phyloP scores from a whole-genome alignment of 2,888 invertebrate genomes.

The Ditula angustiorana region DNA sequence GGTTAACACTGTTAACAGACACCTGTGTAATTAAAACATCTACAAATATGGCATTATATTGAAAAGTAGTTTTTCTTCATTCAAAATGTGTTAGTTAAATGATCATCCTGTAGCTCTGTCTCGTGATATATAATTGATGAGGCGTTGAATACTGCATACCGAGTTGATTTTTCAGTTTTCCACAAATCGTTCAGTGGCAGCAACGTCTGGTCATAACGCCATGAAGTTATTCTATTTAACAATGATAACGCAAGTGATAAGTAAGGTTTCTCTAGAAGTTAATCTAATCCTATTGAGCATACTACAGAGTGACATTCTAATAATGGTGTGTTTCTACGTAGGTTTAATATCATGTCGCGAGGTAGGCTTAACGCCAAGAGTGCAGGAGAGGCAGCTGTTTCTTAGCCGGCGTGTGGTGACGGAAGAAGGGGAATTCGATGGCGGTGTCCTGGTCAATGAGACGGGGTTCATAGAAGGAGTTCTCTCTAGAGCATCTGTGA shows the following conservation, averaged over 20 bases:
- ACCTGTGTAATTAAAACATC: neutral
- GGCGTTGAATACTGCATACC: neutral
- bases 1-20: neutral
- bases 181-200: slow-evolving; percentile 4
- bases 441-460: slow-evolving; percentile 85
- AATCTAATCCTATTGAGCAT: neutral
- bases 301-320: neutral
- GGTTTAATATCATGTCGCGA: slow-evolving; percentile 48
- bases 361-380: slow-evolving; percentile 42
- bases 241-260: slow-evolving; percentile 14
- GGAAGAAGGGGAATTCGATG: slow-evolving; percentile 80
- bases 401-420: slow-evolving; percentile 79
- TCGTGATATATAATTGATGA: neutral
- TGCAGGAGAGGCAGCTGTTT: slow-evolving; percentile 62
- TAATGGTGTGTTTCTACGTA: slow-evolving; percentile 36
- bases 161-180: slow-evolving; percentile 22
- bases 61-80: neutral
- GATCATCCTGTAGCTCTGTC: slow-evolving; percentile 5
- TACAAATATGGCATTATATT: neutral
- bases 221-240: slow-evolving; percentile 25
- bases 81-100: neutral
- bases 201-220: slow-evolving; percentile 14
- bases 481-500: slow-evolving; percentile 71
- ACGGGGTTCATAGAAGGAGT: slow-evolving; percentile 86
- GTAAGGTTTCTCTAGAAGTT: slow-evolving; percentile 12